Conservation (phyloP, 2,888 invertebrate genomes). For the Celastrina argiolus region DNA sequence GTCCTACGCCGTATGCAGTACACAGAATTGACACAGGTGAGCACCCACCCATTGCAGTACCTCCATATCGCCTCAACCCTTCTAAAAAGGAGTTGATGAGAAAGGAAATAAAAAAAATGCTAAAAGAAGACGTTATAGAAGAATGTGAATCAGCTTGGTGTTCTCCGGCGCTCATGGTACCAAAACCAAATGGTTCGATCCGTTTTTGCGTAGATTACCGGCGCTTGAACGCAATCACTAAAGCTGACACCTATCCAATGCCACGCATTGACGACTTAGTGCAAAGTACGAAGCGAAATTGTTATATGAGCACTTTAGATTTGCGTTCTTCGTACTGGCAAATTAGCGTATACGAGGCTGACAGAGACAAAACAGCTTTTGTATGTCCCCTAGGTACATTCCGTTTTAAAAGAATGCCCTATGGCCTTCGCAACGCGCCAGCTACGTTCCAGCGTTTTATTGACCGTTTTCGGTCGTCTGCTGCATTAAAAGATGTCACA, state of each 20-base stretch:
- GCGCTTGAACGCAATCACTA: constrained; percentile 28
- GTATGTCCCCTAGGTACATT: constrained; percentile 38
- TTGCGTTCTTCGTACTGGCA: constrained; percentile 34
- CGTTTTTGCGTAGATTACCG: constrained; percentile 30
- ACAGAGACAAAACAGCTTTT: constrained; percentile 22
- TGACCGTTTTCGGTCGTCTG: constrained; percentile 31
- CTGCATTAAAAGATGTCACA: constrained; percentile 31
- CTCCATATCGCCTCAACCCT: constrained; percentile 27
- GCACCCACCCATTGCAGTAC: constrained; percentile 15
- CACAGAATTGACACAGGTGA: not conserved
- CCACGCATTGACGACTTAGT: too few relatives aligned
- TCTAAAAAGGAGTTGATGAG: constrained; percentile 25
- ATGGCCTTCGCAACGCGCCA: constrained; percentile 40
- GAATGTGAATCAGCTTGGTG: constrained; percentile 37
- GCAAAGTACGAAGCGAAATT: too few relatives aligned
- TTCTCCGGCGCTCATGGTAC: constrained; percentile 27
- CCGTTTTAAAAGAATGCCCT: constrained; percentile 41
- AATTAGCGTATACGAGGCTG: constrained; percentile 26
- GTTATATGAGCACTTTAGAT: not conserved
- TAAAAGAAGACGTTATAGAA: constrained; percentile 39
- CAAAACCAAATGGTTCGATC: constrained; percentile 26
- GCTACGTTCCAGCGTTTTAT: constrained; percentile 41
- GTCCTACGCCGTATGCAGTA: not conserved
- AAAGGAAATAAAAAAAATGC: constrained; percentile 30
- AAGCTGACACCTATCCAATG: constrained; percentile 4